phyloP scores from a whole-genome alignment of 2,888 invertebrate species.

The Peribatodes rhomboidaria region DNA sequence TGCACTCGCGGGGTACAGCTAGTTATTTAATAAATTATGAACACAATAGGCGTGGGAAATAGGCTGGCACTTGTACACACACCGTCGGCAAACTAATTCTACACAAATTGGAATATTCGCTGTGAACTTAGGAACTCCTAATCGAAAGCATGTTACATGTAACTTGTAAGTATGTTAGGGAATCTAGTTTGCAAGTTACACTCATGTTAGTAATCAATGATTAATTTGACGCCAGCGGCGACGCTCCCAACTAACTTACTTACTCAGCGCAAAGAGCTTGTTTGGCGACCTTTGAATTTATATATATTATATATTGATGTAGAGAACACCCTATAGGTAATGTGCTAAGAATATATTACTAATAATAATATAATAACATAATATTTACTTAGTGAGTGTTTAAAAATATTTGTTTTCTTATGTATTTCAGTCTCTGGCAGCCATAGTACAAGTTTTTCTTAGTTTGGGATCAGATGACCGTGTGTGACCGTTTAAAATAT shows the following conservation, averaged over 20 bases:
- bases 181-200: constrained; percentile 50
- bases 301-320: constrained; percentile 24
- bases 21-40: no score
- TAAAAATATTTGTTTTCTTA: no score
- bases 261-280: constrained; percentile 38
- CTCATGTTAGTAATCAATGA: constrained; percentile 54
- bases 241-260: constrained; percentile 36
- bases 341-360: no score
- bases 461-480: no score
- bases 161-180: constrained; percentile 45
- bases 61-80: neutral
- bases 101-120: constrained; percentile 19
- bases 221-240: constrained; percentile 53
- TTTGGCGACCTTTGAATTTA: constrained; percentile 42
- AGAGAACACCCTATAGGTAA: neutral
- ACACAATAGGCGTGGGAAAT: neutral
- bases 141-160: constrained; percentile 36
- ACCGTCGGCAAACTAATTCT: constrained; percentile 15
- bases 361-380: no score
- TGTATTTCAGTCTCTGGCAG: no score
- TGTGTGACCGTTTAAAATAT: no score
- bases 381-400: no score
- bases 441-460: no score
- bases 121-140: constrained; percentile 30
- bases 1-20: no score